Base-by-base conservation (phyloP, 2,797 vertebrate species). In the Melanogrammus aeglefinus region DNA sequence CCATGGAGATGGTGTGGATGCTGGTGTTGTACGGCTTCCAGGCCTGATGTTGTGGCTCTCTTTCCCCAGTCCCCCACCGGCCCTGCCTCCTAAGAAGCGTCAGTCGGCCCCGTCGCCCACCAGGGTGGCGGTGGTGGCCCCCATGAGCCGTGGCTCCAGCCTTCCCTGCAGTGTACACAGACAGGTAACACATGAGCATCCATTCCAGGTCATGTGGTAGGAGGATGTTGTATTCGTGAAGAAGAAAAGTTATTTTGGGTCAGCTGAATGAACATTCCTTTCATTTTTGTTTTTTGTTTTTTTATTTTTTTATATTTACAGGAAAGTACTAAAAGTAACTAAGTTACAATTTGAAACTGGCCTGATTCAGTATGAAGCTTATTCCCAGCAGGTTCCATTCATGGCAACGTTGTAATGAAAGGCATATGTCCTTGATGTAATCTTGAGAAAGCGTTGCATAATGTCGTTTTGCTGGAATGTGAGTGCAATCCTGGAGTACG, bases 41-140 rank as follows among this genome's bases (percentile, higher is more conserved):
- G 27, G n/a, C 63, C 63, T 27, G 9, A 63, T 63, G 57, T 66
- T 24, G 3, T 66, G 16, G 16, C 63, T 13, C 9, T 63, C 57
- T 69, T 0, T 13, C 63, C 63, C 63, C 75, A 96, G 94, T 85
- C 96, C 96, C 81, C 96, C 97, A 21, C 97, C 98, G 41, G 97
- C 97, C 6, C 81, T 99, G 80, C 98, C 98, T 2, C 97, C 97
- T 27, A 99, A 99, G 91, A 99, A 99, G 78, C 95, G 97, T 0
- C 97, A 98, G 92, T 99, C 98, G 0, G 96, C 96, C 0, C 95
- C 97, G 1, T 99, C 97, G n/a, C 97, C 97, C 0, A 98, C 97
- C 0, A 94, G 97, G 14, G 96, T 99, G 76, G 97, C 98, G 0
- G 95, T 99, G 2, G 97, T 99, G 14, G 96, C 97, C 13, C 97